Percentiles rank a stretch among this genome's conserved stretches.
Conservation (phyloP, 2,113 vertebrate species). For the Marmota flaviventris region DNA sequence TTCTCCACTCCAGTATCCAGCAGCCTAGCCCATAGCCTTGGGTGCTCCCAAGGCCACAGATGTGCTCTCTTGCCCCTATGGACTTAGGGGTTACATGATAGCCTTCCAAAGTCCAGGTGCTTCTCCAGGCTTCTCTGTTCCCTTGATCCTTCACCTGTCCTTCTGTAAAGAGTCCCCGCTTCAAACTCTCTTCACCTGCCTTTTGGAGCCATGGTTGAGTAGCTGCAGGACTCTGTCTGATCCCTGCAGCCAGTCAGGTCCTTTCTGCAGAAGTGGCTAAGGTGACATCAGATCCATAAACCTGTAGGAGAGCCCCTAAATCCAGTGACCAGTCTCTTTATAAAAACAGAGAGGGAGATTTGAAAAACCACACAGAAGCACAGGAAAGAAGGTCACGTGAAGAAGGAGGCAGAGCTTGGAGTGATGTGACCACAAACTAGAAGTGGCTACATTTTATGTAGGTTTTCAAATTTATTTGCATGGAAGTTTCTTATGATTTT, state of each 20-base stretch:
- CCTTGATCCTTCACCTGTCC: not conserved
- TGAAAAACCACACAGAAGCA: not conserved
- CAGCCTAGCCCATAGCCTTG: not conserved
- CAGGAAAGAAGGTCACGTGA: not conserved
- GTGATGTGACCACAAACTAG: not conserved
- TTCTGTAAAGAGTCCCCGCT: not conserved
- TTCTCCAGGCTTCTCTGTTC: not conserved
- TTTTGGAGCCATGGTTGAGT: not conserved
- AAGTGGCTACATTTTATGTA: not conserved
- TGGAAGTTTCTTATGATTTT: not conserved
- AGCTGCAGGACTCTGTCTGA: not conserved
- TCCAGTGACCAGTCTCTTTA: no score
- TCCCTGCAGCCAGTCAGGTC: not conserved
- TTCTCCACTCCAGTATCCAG: not conserved
- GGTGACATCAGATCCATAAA: rapidly evolving
- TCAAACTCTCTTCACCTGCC: not conserved
- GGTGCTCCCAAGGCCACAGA: not conserved
- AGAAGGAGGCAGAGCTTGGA: not conserved
- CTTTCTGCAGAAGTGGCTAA: not conserved
- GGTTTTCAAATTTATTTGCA: not conserved
- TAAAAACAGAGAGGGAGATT: not conserved
- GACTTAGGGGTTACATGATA: not conserved
- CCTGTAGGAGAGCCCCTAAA: not conserved
- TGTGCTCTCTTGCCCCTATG: not conserved
- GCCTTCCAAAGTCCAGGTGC: not conserved